phyloP scores from a whole-genome alignment of 2,888 invertebrate species.

The Acleris holmiana region DNA sequence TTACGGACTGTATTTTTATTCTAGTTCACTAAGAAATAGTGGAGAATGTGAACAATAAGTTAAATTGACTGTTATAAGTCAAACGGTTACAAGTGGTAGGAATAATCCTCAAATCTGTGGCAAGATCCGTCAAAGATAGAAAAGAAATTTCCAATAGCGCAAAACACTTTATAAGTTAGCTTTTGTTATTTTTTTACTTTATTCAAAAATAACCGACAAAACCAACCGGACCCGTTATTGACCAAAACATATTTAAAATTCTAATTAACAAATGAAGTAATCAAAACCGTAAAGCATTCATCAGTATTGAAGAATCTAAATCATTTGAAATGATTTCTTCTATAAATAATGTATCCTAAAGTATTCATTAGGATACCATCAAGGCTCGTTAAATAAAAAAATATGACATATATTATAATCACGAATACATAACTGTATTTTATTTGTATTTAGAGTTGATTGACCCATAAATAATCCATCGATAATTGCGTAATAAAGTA shows the following conservation, averaged over 20 bases:
- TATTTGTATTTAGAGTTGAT: constrained; percentile 7
- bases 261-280: background rate
- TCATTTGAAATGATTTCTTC: background rate
- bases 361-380: background rate
- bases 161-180: too few relatives aligned
- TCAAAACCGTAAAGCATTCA: background rate
- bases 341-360: constrained; percentile 1
- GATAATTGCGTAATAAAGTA: constrained; percentile 19
- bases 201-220: too few relatives aligned
- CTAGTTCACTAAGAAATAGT: too few relatives aligned
- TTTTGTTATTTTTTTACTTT: too few relatives aligned
- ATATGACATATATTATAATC: background rate
- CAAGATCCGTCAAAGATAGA: too few relatives aligned
- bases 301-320: background rate
- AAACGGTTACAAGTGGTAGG: too few relatives aligned
- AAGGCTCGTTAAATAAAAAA: background rate
- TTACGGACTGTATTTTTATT: too few relatives aligned
- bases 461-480: constrained; percentile 7
- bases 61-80: too few relatives aligned
- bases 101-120: too few relatives aligned
- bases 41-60: too few relatives aligned
- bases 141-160: too few relatives aligned
- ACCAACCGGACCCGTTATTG: too few relatives aligned
- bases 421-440: constrained; percentile 6
- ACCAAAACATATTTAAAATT: background rate